A percentile compares a stretch with the other conserved stretches of the same genome.
These are phyloP conservation scores for Brachypalpus laphriformis DNA, from an alignment of 2,888 invertebrate genomes.

Conservation along the genomic window DNA sequence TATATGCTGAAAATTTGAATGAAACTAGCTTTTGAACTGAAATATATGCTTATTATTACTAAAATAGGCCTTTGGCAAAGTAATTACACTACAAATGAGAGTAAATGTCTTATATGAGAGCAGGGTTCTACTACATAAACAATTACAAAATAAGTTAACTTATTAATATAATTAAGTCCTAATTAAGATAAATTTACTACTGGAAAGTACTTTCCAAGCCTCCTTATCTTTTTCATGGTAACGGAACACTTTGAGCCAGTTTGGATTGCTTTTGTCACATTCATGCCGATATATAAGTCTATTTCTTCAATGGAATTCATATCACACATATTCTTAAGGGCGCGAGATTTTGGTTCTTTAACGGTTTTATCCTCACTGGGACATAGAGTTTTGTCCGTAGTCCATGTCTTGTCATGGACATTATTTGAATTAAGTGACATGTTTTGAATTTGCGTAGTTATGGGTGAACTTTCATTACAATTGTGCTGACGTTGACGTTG, in stretches of 20 bases:
- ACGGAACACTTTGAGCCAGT: constrained; percentile 82
- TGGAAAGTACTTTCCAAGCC: constrained; percentile 88
- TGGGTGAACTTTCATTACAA: constrained; percentile 76
- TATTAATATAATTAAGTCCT: constrained; percentile 37
- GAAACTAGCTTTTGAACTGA: constrained; percentile 35
- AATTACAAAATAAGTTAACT: constrained; percentile 69
- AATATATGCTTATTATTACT: constrained; percentile 68
- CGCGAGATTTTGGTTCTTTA: constrained; percentile 70
- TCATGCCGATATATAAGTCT: constrained; percentile 81
- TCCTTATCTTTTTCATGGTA: constrained; percentile 84
- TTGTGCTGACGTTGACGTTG: constrained; percentile 79
- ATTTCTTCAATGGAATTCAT: constrained; percentile 82
- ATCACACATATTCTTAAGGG: constrained; percentile 80
- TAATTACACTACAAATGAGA: constrained; percentile 70
- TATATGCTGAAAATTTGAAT: too few species aligned
- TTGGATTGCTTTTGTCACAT: constrained; percentile 81
- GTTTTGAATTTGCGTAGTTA: constrained; percentile 41
- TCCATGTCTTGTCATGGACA: constrained; percentile 73
- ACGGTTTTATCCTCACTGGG: constrained; percentile 52
- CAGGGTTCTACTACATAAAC: constrained; percentile 63
- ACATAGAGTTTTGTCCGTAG: constrained; percentile 64
- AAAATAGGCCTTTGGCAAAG: constrained; percentile 71
- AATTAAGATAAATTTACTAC: constrained; percentile 83
- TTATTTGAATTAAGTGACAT: constrained; percentile 77
- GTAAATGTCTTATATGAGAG: constrained; percentile 62